Conservation (phyloP, 2,888 invertebrate species). For the Drosophila maculinotata region DNA sequence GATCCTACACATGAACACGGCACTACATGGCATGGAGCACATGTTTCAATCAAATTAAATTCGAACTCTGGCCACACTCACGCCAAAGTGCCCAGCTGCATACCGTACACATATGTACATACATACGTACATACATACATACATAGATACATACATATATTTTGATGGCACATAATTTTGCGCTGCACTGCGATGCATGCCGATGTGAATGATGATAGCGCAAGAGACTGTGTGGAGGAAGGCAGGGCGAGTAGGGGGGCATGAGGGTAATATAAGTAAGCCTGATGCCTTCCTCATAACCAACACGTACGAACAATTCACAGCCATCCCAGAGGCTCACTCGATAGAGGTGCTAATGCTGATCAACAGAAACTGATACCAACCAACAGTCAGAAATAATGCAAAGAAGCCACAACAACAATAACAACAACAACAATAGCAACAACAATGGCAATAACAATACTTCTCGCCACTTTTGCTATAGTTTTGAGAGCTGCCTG, state of each 20-base stretch:
- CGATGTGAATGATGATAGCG: slow-evolving; percentile 53
- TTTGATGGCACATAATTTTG: slow-evolving; percentile 72
- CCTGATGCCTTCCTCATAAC: slow-evolving; percentile 71
- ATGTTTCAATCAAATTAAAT: slow-evolving; percentile 73
- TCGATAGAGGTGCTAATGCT: slow-evolving; percentile 77
- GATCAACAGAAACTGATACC: slow-evolving; percentile 78
- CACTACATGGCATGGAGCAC: slow-evolving; percentile 57
- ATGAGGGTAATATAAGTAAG: slow-evolving; percentile 12
- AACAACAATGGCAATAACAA: slow-evolving; percentile 53
- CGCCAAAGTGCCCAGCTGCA: slow-evolving; percentile 42
- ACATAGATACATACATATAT: no score
- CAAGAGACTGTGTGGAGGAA: background rate
- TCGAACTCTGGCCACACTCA: slow-evolving; percentile 62
- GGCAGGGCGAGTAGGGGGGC: background rate
- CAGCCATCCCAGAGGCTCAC: slow-evolving; percentile 69
- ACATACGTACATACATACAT: no score
- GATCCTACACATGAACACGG: slow-evolving; percentile 18
- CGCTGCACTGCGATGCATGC: slow-evolving; percentile 45
- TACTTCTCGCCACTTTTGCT: slow-evolving; percentile 53
- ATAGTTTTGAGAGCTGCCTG: slow-evolving; percentile 50
- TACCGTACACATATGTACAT: background rate
- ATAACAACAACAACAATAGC: slow-evolving; percentile 22
- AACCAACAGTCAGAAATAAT: slow-evolving; percentile 61
- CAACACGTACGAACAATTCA: slow-evolving; percentile 79
- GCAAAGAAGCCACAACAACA: slow-evolving; percentile 66